Evolutionary conservation across 2,888 invertebrate species (phyloP).

Genomic region (Tineola bisselliella): DNA sequence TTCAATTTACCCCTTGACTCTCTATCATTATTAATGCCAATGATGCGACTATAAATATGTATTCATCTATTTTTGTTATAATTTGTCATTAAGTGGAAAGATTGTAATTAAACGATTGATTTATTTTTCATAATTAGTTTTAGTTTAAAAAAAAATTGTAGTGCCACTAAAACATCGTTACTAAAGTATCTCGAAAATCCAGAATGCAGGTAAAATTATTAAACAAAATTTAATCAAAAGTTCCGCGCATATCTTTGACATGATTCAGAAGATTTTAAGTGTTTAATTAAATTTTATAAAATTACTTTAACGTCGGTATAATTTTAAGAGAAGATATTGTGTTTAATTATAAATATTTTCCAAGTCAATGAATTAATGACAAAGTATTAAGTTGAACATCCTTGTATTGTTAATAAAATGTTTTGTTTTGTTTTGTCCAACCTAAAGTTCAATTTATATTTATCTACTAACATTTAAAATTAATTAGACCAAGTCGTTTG

Average conservation of each 20-base stretch:
- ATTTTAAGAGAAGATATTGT: neutral
- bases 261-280: neutral
- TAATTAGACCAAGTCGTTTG: too few species aligned
- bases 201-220: neutral
- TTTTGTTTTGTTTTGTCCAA: too few species aligned
- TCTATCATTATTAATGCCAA: slow-evolving; percentile 6
- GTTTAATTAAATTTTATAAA: slow-evolving; percentile 3
- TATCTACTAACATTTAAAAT: too few species aligned
- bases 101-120: neutral
- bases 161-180: too few species aligned
- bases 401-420: too few species aligned
- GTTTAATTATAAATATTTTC: neutral
- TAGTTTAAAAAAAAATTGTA: too few species aligned
- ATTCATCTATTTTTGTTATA: neutral
- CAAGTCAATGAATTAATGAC: neutral
- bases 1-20: slow-evolving; percentile 4
- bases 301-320: neutral
- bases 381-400: too few species aligned
- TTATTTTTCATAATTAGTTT: neutral
- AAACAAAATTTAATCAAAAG: neutral
- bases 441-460: too few species aligned
- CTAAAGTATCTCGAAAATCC: too few species aligned
- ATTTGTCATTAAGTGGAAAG: neutral
- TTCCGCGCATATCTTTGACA: neutral
- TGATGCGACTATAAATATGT: neutral